phyloP scores from a whole-genome alignment of 2,113 vertebrate genomes.

The Cisticola juncidis region DNA sequence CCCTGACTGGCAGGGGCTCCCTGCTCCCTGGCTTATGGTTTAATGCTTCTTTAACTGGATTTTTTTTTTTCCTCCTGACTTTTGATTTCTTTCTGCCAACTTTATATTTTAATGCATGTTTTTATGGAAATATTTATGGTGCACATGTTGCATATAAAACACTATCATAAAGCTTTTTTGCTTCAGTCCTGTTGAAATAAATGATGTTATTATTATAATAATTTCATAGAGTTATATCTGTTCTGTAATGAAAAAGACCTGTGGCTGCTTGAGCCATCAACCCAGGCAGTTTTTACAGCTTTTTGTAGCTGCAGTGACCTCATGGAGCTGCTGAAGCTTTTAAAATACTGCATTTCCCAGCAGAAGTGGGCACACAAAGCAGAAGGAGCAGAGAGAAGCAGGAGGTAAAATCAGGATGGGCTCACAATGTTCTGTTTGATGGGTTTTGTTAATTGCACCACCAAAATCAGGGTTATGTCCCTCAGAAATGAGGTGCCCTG shows the following conservation, averaged over 20 bases:
- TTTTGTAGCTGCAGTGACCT: constrained; percentile 46
- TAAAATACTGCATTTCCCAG: not conserved
- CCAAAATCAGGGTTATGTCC: fast-evolving
- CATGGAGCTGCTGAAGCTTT: constrained; percentile 32
- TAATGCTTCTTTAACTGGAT: constrained; percentile 33
- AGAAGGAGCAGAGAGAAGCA: not conserved
- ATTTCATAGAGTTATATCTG: constrained; percentile 68
- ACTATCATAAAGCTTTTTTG: constrained; percentile 64
- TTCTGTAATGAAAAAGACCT: constrained; percentile 71
- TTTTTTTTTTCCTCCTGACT: not conserved
- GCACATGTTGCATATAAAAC: constrained; percentile 75
- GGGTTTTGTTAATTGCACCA: not conserved
- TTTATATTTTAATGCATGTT: constrained; percentile 70
- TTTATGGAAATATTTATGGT: constrained; percentile 79
- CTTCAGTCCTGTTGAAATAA: constrained; percentile 68
- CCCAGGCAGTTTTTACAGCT: constrained; percentile 27
- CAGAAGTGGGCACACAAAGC: not conserved
- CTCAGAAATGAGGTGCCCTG: not conserved
- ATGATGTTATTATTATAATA: constrained; percentile 68
- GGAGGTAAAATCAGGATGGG: not conserved
- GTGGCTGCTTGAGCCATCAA: constrained; percentile 48
- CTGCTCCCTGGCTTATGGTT: constrained; percentile 10
- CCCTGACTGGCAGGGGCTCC: constrained; percentile 36
- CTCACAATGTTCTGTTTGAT: fast-evolving
- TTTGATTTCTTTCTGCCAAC: constrained; percentile 71